phyloP scores from a whole-genome alignment of 1,140 invertebrate genomes.

The Sarcophaga bullata region DNA sequence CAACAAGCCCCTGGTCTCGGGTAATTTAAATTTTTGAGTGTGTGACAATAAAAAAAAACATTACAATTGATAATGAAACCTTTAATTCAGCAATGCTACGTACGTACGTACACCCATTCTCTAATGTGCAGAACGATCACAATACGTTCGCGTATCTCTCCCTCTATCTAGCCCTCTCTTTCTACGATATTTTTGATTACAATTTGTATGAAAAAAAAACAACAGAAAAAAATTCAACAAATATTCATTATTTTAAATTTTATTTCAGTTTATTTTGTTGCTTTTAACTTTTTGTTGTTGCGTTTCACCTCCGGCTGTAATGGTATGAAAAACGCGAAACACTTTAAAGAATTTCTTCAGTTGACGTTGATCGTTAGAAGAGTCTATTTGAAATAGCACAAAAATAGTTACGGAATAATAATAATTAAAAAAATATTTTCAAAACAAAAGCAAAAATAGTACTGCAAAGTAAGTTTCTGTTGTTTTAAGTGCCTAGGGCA shows the following conservation, averaged over 20 bases:
- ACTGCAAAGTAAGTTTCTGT: too few species aligned
- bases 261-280: not conserved
- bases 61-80: not conserved
- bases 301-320: not conserved
- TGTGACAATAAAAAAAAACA: not conserved
- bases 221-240: not conserved
- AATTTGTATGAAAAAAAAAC: not conserved
- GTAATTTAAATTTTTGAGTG: not conserved
- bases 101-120: not conserved
- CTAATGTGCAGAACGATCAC: too few species aligned
- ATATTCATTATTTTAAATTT: not conserved
- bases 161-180: not conserved
- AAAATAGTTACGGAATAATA: too few species aligned
- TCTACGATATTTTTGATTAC: not conserved
- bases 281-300: not conserved
- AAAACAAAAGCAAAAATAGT: too few species aligned
- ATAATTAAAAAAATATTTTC: too few species aligned
- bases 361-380: constrained; percentile 11
- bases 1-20: not conserved
- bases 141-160: not conserved
- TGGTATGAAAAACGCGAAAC: constrained; percentile 5
- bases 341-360: not conserved
- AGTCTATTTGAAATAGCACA: not conserved
- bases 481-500: too few species aligned
- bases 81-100: not conserved